Evolutionary conservation across 1,140 invertebrate genomes (phyloP).

Genomic region (Leptopilina clavipes): DNA sequence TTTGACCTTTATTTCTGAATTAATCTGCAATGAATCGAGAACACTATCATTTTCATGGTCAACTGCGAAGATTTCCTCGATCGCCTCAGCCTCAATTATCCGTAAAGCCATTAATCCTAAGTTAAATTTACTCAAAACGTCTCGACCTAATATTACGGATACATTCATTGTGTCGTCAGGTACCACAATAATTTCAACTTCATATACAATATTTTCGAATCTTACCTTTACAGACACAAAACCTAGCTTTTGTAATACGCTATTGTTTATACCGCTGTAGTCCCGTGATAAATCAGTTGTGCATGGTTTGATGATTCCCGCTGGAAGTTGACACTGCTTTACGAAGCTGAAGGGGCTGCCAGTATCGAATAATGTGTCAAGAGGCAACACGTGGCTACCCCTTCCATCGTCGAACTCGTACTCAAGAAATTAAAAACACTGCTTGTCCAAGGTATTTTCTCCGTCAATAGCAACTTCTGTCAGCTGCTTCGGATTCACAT

Average conservation of each 20-base stretch:
- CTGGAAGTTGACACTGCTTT: conserved; percentile 15
- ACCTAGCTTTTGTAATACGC: neutral
- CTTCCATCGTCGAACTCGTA: neutral
- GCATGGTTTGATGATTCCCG: neutral
- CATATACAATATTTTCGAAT: neutral
- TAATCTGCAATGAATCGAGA: too few relatives aligned
- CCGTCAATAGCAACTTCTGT: too few relatives aligned
- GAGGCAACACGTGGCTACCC: neutral
- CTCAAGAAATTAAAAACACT: neutral
- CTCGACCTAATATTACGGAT: neutral
- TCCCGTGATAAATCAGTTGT: neutral
- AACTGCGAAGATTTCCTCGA: neutral
- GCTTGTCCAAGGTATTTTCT: too few relatives aligned
- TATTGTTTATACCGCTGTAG: conserved; percentile 5
- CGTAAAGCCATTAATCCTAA: neutral
- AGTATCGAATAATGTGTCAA: too few relatives aligned
- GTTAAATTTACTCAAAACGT: conserved; percentile 5
- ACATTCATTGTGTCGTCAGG: neutral
- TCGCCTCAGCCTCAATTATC: neutral
- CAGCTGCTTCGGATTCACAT: too few relatives aligned
- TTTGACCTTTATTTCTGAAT: too few relatives aligned
- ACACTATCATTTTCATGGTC: neutral
- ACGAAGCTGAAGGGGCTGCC: too few relatives aligned
- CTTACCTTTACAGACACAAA: neutral
- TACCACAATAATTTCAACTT: conserved; percentile 4